Evolutionary conservation across 2,888 invertebrate species (phyloP).

Genomic region (Peribatodes rhomboidaria): DNA sequence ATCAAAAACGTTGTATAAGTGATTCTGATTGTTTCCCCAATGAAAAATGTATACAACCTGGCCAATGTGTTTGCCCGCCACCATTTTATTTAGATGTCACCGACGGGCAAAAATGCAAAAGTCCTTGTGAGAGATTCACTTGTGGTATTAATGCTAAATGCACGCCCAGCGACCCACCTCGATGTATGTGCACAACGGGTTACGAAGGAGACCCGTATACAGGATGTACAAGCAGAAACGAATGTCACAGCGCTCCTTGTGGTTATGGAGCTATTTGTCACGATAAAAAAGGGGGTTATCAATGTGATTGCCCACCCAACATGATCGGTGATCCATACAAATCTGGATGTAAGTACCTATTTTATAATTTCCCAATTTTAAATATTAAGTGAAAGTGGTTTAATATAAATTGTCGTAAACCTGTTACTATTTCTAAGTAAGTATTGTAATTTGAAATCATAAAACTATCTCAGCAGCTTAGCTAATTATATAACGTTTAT

Average conservation of each 20-base stretch:
- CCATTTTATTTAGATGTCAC: slow-evolving; percentile 94
- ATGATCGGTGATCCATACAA: slow-evolving; percentile 95
- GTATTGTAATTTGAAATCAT: background rate
- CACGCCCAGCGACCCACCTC: slow-evolving; percentile 95
- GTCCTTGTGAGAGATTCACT: slow-evolving; percentile 95
- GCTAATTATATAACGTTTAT: background rate
- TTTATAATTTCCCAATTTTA: background rate
- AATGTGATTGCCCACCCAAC: slow-evolving; percentile 94
- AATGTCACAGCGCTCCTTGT: slow-evolving; percentile 94
- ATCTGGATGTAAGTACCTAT: slow-evolving; percentile 91
- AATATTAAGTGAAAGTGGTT: background rate
- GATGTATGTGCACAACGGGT: slow-evolving; percentile 95
- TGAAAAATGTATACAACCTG: slow-evolving; percentile 96
- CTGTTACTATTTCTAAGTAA: background rate
- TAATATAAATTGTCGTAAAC: background rate
- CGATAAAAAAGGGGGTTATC: slow-evolving; percentile 94
- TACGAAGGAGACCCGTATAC: slow-evolving; percentile 94
- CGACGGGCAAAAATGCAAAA: slow-evolving; percentile 95
- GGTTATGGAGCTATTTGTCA: slow-evolving; percentile 95
- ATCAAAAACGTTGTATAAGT: slow-evolving; percentile 92
- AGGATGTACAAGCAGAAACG: slow-evolving; percentile 94
- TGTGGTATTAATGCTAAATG: slow-evolving; percentile 97
- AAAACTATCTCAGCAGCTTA: background rate
- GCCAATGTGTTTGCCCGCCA: slow-evolving; percentile 96
- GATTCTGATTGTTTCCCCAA: slow-evolving; percentile 94